Evolutionary conservation across 2,888 invertebrate genomes (phyloP), one percentile per base, ranked within the genome.

Genomic region (Digitonthophagus gazella): DNA sequence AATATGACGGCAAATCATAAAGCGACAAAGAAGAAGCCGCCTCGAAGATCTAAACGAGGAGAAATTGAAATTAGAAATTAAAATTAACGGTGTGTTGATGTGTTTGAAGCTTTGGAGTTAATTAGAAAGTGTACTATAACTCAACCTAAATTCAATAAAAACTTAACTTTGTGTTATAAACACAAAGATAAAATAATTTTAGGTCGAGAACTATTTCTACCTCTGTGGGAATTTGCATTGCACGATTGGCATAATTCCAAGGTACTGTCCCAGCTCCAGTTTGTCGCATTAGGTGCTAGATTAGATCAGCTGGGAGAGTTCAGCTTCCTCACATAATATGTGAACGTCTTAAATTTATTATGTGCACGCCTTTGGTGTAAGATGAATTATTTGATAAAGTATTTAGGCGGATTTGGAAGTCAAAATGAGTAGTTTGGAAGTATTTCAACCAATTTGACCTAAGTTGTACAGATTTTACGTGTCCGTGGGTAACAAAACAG

Each of bases 1-100:
- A 66, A 61, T 63, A 63, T 61, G 20, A 44, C 28, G 28, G 28
- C 3, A 44, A 44, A 44, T 44, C 6, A 44, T 44, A 44, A 44
- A 44, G 28, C 28, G 28, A 44, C 28, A 44, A 44, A 44, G 28
- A 44, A 44, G 28, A 8, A 8, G 28, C 6, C 3, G 28, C 28
- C 6, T n/a, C n/a, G n/a, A n/a, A n/a, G n/a, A n/a, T n/a, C n/a
- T n/a, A n/a, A n/a, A n/a, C n/a, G n/a, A n/a, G n/a, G n/a, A n/a
- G n/a, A n/a, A n/a, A n/a, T n/a, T n/a, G n/a, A n/a, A n/a, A n/a
- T n/a, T n/a, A n/a, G n/a, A n/a, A n/a, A n/a, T n/a, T n/a, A n/a
- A n/a, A n/a, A n/a, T n/a, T n/a, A n/a, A n/a, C n/a, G n/a, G n/a
- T n/a, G n/a, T n/a, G n/a, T n/a, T n/a, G n/a, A n/a, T n/a, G n/a